Conservation (phyloP, 2,113 vertebrate species). For the Vombatus ursinus region DNA sequence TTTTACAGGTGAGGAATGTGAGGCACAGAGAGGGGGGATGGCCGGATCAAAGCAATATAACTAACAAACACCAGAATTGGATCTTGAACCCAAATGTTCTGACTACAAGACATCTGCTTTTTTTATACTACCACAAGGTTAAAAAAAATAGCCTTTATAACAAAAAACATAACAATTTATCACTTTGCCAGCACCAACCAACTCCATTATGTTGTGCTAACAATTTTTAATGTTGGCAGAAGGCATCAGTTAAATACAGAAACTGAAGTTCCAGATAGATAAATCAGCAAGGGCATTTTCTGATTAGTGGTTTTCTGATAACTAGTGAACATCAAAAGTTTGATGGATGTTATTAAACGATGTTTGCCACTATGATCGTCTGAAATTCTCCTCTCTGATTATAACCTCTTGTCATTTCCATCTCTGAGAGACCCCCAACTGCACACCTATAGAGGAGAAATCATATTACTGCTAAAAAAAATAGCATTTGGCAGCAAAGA, state of each 20-base stretch:
- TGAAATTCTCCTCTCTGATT: neutral
- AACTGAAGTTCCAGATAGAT: neutral
- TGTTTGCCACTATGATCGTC: neutral
- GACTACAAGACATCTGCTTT: neutral
- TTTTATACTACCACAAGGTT: neutral
- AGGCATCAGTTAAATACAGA: neutral
- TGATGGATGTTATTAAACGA: neutral
- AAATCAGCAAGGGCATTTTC: neutral
- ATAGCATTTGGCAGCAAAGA: neutral
- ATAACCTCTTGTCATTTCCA: neutral
- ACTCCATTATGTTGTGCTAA: neutral
- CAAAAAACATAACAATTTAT: neutral
- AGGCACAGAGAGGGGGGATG: neutral
- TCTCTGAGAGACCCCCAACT: neutral
- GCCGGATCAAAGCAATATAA: neutral
- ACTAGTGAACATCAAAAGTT: neutral
- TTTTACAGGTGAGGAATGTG: neutral
- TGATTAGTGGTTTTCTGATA: neutral
- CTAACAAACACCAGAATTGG: neutral
- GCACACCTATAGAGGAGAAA: neutral
- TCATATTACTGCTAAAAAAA: neutral
- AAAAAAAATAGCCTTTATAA: neutral
- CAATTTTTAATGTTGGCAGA: neutral
- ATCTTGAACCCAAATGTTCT: neutral
- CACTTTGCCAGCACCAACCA: neutral